phyloP scores from a whole-genome alignment of 2,113 vertebrate genomes.

The Aspiorhynchus laticeps region DNA sequence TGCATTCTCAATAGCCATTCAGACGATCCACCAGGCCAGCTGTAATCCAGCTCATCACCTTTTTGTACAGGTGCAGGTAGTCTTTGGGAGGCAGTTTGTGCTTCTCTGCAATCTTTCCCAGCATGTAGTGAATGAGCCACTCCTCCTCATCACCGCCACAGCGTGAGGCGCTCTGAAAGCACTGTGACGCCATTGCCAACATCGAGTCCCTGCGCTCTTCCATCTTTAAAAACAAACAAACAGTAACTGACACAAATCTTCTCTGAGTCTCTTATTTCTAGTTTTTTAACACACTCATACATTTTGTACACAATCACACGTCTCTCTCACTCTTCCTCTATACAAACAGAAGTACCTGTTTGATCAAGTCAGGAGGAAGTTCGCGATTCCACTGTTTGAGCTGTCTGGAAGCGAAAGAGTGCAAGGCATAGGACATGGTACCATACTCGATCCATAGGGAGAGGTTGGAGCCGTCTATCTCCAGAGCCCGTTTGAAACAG shows the following conservation, averaged over 20 bases:
- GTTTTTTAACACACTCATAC: background rate
- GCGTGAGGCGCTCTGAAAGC: conserved; percentile 87
- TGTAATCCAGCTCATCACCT: conserved; percentile 66
- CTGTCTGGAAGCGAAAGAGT: conserved; percentile 93
- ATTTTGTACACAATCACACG: background rate
- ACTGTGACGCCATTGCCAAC: conserved; percentile 88
- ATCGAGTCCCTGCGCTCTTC: conserved; percentile 88
- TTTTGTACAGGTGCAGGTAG: conserved; percentile 90
- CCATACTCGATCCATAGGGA: conserved; percentile 97
- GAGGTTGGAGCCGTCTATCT: conserved; percentile 92
- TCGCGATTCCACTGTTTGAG: conserved; percentile 91
- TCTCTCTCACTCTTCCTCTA: background rate
- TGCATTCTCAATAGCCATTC: background rate
- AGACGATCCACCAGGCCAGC: background rate
- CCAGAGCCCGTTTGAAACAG: conserved; percentile 92
- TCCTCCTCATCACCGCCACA: conserved; percentile 96
- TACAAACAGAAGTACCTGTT: conserved; percentile 76
- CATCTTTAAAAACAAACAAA: conserved; percentile 78
- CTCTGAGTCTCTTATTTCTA: background rate
- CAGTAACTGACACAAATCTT: conserved; percentile 22
- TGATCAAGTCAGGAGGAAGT: conserved; percentile 85
- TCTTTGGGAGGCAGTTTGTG: conserved; percentile 82
- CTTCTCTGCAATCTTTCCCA: conserved; percentile 98
- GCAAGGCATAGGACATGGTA: conserved; percentile 89
- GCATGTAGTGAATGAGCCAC: conserved; percentile 99